Evolutionary conservation across 2,888 invertebrate species (phyloP).

Genomic region (Lycophotia porphyrea): DNA sequence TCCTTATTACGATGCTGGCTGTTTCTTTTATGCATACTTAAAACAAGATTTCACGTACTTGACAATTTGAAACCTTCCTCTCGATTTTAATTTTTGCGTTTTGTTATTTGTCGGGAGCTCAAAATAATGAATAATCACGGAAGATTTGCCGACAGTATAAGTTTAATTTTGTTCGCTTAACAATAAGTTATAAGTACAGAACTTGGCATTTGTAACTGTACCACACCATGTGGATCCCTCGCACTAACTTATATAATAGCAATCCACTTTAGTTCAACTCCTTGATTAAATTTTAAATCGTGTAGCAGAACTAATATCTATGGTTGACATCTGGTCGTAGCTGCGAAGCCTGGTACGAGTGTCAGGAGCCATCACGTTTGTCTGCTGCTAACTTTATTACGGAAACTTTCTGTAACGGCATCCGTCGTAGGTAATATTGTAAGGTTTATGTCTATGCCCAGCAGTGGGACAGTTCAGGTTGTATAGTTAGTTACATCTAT

Average conservation of each 20-base stretch:
- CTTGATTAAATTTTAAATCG: constrained; percentile 80
- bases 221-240: constrained; percentile 7
- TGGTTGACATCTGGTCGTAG: constrained; percentile 78
- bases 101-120: too few species aligned
- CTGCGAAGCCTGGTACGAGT: constrained; percentile 42
- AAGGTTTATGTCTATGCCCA: constrained; percentile 8
- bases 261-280: constrained; percentile 57
- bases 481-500: neutral
- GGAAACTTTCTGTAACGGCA: constrained; percentile 59
- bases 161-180: too few species aligned
- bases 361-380: constrained; percentile 58
- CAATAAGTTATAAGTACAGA: neutral
- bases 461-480: neutral
- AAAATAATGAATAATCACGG: too few species aligned
- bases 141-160: too few species aligned
- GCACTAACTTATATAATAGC: constrained; percentile 29
- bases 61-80: too few species aligned
- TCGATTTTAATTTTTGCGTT: too few species aligned
- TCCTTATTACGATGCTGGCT: too few species aligned
- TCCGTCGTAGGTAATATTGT: constrained; percentile 37
- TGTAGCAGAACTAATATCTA: constrained; percentile 77
- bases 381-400: constrained; percentile 64
- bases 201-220: neutral
- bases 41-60: too few species aligned
- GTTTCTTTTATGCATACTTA: too few species aligned